These are phyloP conservation scores for Drosophila punjabiensis DNA, from an alignment of 1,140 invertebrate genomes.

Conservation along the genomic window DNA sequence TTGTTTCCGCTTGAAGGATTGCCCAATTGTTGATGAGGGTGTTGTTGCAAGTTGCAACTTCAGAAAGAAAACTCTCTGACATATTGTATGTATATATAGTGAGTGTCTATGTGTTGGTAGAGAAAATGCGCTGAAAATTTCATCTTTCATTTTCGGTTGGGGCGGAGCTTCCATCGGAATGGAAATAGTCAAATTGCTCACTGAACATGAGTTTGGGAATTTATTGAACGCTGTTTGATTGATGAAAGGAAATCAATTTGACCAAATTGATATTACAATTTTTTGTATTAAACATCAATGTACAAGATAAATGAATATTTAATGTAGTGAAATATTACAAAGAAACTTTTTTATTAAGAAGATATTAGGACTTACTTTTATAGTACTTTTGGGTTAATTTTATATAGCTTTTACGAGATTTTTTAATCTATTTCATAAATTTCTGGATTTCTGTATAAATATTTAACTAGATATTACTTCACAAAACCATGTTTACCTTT, in stretches of 20 bases:
- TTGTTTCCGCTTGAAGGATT: conserved; percentile 59
- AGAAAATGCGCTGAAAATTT: conserved; percentile 34
- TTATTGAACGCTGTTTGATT: conserved; percentile 25
- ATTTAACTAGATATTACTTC: background rate
- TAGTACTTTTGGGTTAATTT: background rate
- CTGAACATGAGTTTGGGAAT: conserved; percentile 35
- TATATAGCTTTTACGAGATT: background rate
- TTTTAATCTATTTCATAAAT: background rate
- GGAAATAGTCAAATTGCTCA: conserved; percentile 39
- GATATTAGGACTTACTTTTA: background rate
- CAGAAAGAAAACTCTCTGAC: conserved; percentile 16
- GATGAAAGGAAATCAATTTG: conserved; percentile 28
- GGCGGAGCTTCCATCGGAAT: conserved; percentile 25
- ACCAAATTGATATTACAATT: conserved; percentile 1
- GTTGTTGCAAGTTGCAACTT: conserved; percentile 18
- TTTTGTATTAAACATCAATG: no score
- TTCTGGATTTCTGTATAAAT: background rate
- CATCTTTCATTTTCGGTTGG: conserved; percentile 21
- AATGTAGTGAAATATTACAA: background rate
- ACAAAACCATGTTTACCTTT: background rate
- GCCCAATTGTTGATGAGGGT: conserved; percentile 44
- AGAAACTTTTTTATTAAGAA: background rate
- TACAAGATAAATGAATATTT: background rate
- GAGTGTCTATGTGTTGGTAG: background rate
- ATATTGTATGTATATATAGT: conserved; percentile 7